A percentile compares a stretch with the other conserved stretches of the same genome.
Conservation (phyloP, 23 tunicate genomes). For the Clavelina lepadiformis region DNA sequence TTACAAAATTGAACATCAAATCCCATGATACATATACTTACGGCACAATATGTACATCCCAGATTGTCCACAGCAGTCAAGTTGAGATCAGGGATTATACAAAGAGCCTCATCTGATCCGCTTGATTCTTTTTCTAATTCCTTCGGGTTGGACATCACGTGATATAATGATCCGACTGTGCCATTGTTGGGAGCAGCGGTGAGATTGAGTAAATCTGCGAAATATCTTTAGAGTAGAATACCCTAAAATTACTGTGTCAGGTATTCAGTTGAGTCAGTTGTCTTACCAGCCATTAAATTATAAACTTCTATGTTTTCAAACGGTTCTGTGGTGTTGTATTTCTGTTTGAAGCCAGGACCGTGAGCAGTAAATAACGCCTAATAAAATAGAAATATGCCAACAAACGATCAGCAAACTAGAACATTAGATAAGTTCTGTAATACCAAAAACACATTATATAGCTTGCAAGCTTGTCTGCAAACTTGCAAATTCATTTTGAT, state of each 20-base stretch:
- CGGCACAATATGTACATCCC: neutral
- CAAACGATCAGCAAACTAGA: no score
- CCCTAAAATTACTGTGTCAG: neutral
- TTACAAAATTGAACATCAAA: neutral
- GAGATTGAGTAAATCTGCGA: constrained; percentile 30
- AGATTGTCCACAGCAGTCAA: neutral
- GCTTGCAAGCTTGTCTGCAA: no score
- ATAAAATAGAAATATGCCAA: neutral
- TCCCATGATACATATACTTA: neutral
- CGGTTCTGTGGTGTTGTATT: constrained; percentile 32
- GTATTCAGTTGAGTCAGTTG: neutral
- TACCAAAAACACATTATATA: no score
- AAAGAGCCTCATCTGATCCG: no score
- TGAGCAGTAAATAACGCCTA: constrained; percentile 46
- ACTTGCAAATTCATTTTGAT: no score
- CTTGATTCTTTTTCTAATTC: neutral
- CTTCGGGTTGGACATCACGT: constrained; percentile 16
- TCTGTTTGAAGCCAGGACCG: constrained; percentile 42
- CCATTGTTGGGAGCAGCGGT: constrained; percentile 66
- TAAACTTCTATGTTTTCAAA: constrained; percentile 59
- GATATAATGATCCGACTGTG: constrained; percentile 35
- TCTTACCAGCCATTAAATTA: constrained; percentile 55
- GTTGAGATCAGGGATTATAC: no score
- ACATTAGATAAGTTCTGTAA: no score
- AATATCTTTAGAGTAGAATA: neutral